A percentile compares a stretch with the other conserved stretches of the same genome.
phyloP scores from a whole-genome alignment of 1,140 invertebrate species.

The Muscidifurax raptorellus region DNA sequence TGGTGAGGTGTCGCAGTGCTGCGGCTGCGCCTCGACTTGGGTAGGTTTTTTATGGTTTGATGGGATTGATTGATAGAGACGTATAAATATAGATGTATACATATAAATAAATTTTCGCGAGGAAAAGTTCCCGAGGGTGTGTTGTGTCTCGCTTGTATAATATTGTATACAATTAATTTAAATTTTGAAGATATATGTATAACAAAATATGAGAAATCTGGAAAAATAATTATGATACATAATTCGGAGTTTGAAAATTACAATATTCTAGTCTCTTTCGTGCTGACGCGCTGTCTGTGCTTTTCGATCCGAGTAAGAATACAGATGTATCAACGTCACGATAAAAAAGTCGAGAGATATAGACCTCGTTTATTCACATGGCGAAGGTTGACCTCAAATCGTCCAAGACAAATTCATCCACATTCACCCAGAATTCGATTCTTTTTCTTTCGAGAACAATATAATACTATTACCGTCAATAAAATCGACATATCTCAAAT shows the following conservation, averaged over 20 bases:
- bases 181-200: no score
- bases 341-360: neutral
- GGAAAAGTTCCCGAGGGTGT: no score
- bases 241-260: neutral
- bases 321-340: slow-evolving; percentile 6
- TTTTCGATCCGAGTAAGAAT: neutral
- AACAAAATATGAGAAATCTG: no score
- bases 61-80: no score
- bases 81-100: no score
- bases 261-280: neutral
- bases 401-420: neutral
- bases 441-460: no score
- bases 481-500: no score
- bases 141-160: no score
- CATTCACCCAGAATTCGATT: neutral
- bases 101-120: no score
- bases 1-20: slow-evolving; percentile 65
- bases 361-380: neutral
- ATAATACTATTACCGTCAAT: no score
- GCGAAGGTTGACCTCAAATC: neutral
- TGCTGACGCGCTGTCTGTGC: neutral
- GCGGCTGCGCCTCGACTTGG: slow-evolving; percentile 38
- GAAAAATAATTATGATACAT: neutral
- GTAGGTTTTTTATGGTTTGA: neutral
- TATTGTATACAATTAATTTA: no score